Percentiles rank a stretch among this genome's conserved stretches.
Conservation (phyloP, 2,888 invertebrate species). For the Pseudanteris insignis region DNA sequence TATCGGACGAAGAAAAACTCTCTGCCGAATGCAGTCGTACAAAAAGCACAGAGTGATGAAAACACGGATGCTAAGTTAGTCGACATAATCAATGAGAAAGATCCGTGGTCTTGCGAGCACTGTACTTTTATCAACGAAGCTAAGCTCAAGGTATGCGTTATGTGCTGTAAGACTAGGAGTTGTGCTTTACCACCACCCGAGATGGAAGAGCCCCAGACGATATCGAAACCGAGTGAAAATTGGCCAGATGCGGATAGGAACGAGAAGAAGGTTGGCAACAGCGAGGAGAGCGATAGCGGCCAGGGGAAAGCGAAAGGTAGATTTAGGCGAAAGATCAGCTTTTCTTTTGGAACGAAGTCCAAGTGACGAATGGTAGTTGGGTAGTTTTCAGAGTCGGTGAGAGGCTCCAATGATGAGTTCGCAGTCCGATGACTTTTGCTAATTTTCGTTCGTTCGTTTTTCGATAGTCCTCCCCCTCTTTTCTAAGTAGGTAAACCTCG, state of each 20-base stretch:
- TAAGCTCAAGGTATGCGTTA: conserved; percentile 80
- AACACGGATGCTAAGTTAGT: neutral
- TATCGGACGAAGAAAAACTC: conserved; percentile 1
- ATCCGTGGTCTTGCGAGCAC: conserved; percentile 87
- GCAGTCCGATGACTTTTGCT: conserved; percentile 21
- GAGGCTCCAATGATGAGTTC: conserved; percentile 16
- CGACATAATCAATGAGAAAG: conserved; percentile 25
- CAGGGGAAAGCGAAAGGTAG: conserved; percentile 73
- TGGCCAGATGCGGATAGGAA: conserved; percentile 48
- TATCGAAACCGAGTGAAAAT: conserved; percentile 27
- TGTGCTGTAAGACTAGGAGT: conserved; percentile 83
- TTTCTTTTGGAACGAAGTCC: conserved; percentile 77
- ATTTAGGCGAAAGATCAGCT: conserved; percentile 77
- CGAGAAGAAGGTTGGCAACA: conserved; percentile 51
- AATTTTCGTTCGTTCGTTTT: conserved; percentile 29
- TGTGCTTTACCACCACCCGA: conserved; percentile 55
- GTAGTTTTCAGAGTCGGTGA: conserved; percentile 30
- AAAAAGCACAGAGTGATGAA: neutral
- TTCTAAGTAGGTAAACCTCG: conserved; percentile 15
- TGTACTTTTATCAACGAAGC: conserved; percentile 89
- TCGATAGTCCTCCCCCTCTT: conserved; percentile 8
- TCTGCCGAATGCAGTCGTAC: neutral
- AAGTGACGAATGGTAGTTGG: conserved; percentile 51
- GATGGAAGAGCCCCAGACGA: conserved; percentile 35
- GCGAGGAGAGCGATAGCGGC: conserved; percentile 63